Base-by-base conservation (phyloP, 2,113 vertebrate species). In the Prietella phreatophila region DNA sequence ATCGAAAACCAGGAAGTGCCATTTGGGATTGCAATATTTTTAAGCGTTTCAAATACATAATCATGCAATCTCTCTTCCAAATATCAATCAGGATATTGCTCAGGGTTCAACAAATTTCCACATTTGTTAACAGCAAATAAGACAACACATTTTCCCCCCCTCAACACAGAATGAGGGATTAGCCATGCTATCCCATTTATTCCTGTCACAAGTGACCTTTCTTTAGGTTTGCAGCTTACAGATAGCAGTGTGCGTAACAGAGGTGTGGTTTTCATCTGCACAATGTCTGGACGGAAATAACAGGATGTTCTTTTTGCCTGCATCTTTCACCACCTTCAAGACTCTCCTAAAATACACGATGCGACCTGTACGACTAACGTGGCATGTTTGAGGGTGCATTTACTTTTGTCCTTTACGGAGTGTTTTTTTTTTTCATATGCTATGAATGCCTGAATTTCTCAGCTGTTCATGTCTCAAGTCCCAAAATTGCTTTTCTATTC, bases 401-500 rank as follows among this genome's bases (percentile, higher is more conserved):
- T 30, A 79, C 50, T 10, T 55, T 79, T 53, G 25, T 3, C 5
- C 20, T 4, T 25, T 47, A 25, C 47, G 13, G 1, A 14, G 2
- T 47, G 4, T 56, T n/a, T 39, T 53, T 33, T 58, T 39, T 39
- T 39, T 39, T 39, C 39, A 42, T 42, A 56, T 14, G 5, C 42
- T 1, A 1, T 14, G 10, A 27, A 11, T 14, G 76, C 11, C 14
- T 53, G 50, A 30, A 55, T 55, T 81, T 58, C 55, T 58, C 55
- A 81, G 79, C 30, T 81, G 79, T 58, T 58, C 30, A 69, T 47
- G 50, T 56, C n/a, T 55, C 61, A 67, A 25, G 33, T 20, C 69
- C 50, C 20, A 73, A 79, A 53, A 30, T 53, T 33, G 78, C 30
- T 81, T 56, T 20, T 81, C 81, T 83, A 83, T 86, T 80, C 56